phyloP scores from a whole-genome alignment of 2,797 vertebrate species.

The Gobio occitaniae region DNA sequence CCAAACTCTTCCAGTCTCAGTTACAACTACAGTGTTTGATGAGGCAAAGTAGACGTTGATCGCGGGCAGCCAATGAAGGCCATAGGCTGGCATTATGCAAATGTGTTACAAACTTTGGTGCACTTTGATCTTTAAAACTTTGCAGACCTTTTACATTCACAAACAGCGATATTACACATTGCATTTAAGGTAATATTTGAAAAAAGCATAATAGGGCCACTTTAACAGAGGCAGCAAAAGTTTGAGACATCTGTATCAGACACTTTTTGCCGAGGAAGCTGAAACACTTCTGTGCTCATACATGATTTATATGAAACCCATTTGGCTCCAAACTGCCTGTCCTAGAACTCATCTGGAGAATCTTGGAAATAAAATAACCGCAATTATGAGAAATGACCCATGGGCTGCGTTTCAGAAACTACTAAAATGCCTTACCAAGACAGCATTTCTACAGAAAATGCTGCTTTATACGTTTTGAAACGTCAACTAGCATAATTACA shows the following conservation, averaged over 20 bases:
- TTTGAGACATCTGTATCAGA: constrained; percentile 8
- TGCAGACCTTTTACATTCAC: neutral
- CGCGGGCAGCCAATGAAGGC: neutral
- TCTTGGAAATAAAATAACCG: constrained; percentile 1
- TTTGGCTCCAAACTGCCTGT: neutral
- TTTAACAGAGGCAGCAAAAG: neutral
- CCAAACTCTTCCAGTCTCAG: neutral
- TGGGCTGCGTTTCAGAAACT: neutral
- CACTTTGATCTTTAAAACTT: neutral
- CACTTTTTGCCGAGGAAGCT: constrained; percentile 27
- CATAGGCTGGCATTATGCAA: neutral
- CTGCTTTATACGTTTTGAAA: neutral
- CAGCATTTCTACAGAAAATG: neutral
- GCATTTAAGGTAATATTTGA: neutral
- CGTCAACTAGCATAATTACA: neutral
- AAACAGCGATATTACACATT: neutral
- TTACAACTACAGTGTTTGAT: neutral
- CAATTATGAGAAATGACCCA: neutral
- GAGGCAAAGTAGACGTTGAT: neutral
- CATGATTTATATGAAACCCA: constrained; percentile 31
- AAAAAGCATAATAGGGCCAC: neutral
- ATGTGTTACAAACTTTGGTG: too few species aligned
- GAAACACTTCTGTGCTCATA: neutral
- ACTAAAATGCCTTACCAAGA: neutral
- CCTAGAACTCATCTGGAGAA: constrained; percentile 18